Base-by-base conservation (phyloP, 2,888 invertebrate species). In the Metellina segmentata region DNA sequence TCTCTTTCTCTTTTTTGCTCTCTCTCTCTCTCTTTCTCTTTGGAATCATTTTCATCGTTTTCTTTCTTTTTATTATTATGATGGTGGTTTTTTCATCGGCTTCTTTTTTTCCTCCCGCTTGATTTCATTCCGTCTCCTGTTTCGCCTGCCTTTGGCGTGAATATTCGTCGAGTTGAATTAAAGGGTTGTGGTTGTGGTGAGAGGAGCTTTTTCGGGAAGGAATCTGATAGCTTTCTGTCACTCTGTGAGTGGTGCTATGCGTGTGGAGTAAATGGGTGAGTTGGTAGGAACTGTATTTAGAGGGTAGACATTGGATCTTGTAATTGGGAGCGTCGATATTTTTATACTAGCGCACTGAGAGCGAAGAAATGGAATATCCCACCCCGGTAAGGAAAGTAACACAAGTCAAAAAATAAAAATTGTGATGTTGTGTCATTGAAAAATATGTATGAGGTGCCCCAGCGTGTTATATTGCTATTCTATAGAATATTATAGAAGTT, bases 1-100 rank as follows among this genome's bases (percentile, higher is more conserved):
- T 77, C 72, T 75, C 52, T 53, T 69, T 11, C 70, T 48, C 16
- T 16, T 69, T 48, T 34, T 77, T 69, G n/a, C 51, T 51, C n/a
- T 53, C 70, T 79, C 69, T 69, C 82, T 82, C 72, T 52, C 53
- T 81, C 16, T 20, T 70, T 61, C 53, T 81, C 74, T 82, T 75
- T 82, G 74, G 75, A 77, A 85, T 85, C 72, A 78, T 85, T 83
- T 79, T 75, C 70, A 52, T 83, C 51, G 51, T 89, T 89, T 69
- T 70, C 70, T 75, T 69, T 51, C 61, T 19, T 74, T 78, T 13
- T 34, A 34, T 34, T 34, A 34, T 34, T 34, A 34, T 34, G 34
- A 34, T 34, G 34, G 34, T 34, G 34, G 34, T 71, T 85, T 49
- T 16, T 77, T 85, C 52, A 69, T 83, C 51, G 34, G 48, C 52